Evolutionary conservation across 1,140 invertebrate genomes (phyloP), one percentile per base, ranked within the genome.

Genomic region (Halesus radiatus): DNA sequence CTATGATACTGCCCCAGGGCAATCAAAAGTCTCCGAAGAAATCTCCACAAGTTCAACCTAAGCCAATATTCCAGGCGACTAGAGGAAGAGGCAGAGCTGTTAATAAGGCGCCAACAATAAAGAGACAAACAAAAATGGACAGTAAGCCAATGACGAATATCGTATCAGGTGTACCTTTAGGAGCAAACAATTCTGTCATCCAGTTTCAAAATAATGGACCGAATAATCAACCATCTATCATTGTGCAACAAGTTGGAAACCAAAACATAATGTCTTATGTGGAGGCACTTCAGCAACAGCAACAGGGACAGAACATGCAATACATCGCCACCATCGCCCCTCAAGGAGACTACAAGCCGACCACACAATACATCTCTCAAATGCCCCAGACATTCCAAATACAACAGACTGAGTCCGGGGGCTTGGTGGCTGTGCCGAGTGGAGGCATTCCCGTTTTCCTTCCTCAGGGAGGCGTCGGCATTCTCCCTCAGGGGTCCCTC

Each of bases 191-290:
- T 70, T 88, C 88, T 62, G 88, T 89, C 10, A 88, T 90, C 81
- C 89, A 90, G 83, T 84, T 90, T 54, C 88, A 89, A 86, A 87
- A 87, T 10, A 88, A 90, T 74, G 88, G 88, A 73, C 86, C 89
- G 76, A 87, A 87, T 29, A 87, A 87, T 16, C 89, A 90, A 81
- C 92, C 92, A 2, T 92, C 92, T 0, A 92, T 93, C 13, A 93
- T 94, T 76, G 88, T 94, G 1, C 93, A 94, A 84, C 93, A 93
- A 83, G 90, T 94, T 7, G 89, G 92, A 29, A 91, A 92, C 70
- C 90, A 91, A 66, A 92, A 92, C 82, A 91, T 94, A 79, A 91
- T 94, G 87, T 93, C 94, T 3, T 94, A 94, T 87, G 91, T 94
- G 0, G 93, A 94, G 84, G 90, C 93, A 2, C 87, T 93, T 82